phyloP scores from a whole-genome alignment of 2,888 invertebrate species.

The Mantis religiosa region DNA sequence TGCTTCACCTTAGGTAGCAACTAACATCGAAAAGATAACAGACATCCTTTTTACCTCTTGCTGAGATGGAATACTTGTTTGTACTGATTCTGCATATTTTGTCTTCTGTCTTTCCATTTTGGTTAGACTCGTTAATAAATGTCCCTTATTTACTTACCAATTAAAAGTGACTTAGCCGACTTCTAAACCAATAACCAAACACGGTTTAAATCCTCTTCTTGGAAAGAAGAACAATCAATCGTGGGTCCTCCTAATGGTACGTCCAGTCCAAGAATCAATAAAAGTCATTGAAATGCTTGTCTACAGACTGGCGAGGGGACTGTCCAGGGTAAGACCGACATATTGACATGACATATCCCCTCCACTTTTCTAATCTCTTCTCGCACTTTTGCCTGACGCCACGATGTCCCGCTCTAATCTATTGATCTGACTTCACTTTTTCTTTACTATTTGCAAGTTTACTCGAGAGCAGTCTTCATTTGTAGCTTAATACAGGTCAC shows the following conservation, averaged over 20 bases:
- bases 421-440: not conserved
- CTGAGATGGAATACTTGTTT: too few species aligned
- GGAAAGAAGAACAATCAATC: not conserved
- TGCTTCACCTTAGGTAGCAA: too few species aligned
- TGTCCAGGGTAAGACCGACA: not conserved
- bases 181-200: not conserved
- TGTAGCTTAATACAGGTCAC: too few species aligned
- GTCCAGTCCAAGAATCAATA: not conserved
- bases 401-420: not conserved
- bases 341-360: not conserved
- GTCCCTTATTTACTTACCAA: not conserved
- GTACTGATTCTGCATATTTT: too few species aligned
- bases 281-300: slow-evolving; percentile 7
- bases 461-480: too few species aligned
- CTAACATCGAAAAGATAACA: too few species aligned
- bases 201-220: not conserved
- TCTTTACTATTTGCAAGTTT: not conserved
- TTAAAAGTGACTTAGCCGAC: not conserved
- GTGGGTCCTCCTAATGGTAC: not conserved
- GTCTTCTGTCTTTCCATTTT: not conserved
- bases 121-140: not conserved
- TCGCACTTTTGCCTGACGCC: not conserved
- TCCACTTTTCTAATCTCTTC: not conserved
- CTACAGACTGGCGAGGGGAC: not conserved
- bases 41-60: too few species aligned